A percentile compares a stretch with the other conserved stretches of the same genome.
Conservation (phyloP, 2,888 invertebrate species). For the Laspeyria flexula region DNA sequence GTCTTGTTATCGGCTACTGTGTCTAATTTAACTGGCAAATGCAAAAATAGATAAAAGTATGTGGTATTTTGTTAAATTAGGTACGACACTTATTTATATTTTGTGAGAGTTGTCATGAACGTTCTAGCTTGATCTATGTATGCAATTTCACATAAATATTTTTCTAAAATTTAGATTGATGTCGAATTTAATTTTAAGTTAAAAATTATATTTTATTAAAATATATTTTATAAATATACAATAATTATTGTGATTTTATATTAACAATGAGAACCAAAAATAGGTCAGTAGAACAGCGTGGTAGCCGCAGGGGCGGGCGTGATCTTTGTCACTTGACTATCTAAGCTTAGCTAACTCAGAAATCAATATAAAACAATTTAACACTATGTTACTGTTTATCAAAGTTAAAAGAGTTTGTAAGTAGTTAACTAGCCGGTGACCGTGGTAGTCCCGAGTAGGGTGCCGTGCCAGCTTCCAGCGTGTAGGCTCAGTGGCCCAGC, state of each 20-base stretch:
- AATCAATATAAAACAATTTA: slow-evolving; percentile 10
- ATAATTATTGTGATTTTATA: background rate
- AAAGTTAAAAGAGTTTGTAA: slow-evolving; percentile 25
- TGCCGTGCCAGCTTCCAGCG: slow-evolving; percentile 54
- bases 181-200: too few species aligned
- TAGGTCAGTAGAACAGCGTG: slow-evolving; percentile 60
- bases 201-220: too few species aligned
- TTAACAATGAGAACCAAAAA: slow-evolving; percentile 31
- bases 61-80: too few species aligned
- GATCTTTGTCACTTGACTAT: slow-evolving; percentile 19
- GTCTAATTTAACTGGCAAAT: too few species aligned
- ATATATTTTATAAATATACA: too few species aligned
- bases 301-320: slow-evolving; percentile 5
- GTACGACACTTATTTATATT: too few species aligned
- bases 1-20: too few species aligned
- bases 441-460: slow-evolving; percentile 17
- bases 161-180: too few species aligned
- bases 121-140: too few species aligned
- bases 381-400: slow-evolving; percentile 8
- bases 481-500: slow-evolving; percentile 48
- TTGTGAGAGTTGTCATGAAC: too few species aligned
- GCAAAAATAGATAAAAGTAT: too few species aligned
- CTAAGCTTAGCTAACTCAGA: background rate
- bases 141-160: too few species aligned
- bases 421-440: slow-evolving; percentile 23